Base-by-base conservation (phyloP, 2,888 invertebrate genomes). In the Tryphoninae sp. region DNA sequence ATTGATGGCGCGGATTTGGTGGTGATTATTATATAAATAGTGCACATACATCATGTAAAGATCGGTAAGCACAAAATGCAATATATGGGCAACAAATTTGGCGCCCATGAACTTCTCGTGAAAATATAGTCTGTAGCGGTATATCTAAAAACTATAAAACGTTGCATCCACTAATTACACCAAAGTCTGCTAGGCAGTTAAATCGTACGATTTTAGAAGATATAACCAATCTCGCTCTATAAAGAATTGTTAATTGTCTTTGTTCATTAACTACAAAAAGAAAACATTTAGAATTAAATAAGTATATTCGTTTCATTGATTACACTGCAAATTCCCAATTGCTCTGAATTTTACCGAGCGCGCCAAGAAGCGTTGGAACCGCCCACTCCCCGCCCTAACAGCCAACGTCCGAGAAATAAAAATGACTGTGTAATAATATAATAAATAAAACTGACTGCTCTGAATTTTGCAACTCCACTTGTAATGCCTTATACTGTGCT, bases 191-290 rank as follows among this genome's bases (percentile, higher is more conserved):
- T 51, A 51, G 51, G 2, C 11, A 51, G n/a, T 51, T 51, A 13
- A 51, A 51, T 51, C 51, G 51, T 51, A 51, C n/a, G n/a, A 51
- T 51, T 51, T 51, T 51, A 16, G 51, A n/a, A 51, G 51, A 51
- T 51, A 2, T 51, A n/a, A n/a, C 11, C 51, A 51, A 51, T 51
- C 13, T 51, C 51, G 51, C 51, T 13, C 2, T 51, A 13, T 51
- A 51, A 51, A 51, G 13, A 51, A 49, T n/a, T 4, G 4, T 49
- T 33, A 33, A 6, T 33, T 33, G 4, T 33, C 0, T 33, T 33
- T 33, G 33, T 33, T 33, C 33, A 33, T 33, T 33, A 33, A 33
- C 7, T 49, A 49, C 11, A n/a, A 51, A 51, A 13, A 16, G 6
- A 16, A 51, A 6, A 51, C 13, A 13, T 51, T 13, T 13, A 51